Evolutionary conservation across 2,113 vertebrate species (phyloP).

Genomic region (Petrocephalus microphthalmus): DNA sequence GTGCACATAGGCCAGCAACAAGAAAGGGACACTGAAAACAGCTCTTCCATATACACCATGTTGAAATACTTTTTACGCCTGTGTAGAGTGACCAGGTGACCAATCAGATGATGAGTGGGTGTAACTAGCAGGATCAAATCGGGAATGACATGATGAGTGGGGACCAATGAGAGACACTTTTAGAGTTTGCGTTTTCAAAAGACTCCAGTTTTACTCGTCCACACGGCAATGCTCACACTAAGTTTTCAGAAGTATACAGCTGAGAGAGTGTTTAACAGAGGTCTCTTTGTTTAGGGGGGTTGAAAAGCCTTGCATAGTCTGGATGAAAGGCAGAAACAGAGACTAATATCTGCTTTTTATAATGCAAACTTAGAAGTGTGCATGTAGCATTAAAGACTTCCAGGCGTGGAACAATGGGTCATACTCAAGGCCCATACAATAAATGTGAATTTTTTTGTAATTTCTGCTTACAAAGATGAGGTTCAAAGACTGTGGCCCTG

Average conservation of each 20-base stretch:
- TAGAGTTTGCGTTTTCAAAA: neutral
- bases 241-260: neutral
- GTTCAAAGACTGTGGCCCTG: neutral
- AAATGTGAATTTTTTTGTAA: neutral
- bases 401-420: neutral
- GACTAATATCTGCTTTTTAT: neutral
- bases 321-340: neutral
- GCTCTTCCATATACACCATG: neutral
- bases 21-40: neutral
- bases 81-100: neutral
- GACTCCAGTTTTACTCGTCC: neutral
- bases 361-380: neutral
- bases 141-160: neutral
- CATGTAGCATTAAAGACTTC: neutral
- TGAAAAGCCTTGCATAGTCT: neutral
- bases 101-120: neutral
- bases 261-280: neutral
- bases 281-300: neutral
- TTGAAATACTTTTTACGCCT: neutral
- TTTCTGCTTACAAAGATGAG: neutral
- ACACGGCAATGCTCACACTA: neutral
- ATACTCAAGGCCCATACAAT: neutral
- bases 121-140: neutral
- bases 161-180: neutral
- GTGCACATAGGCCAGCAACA: neutral